A percentile compares a stretch with the other conserved stretches of the same genome.
These are phyloP conservation scores for Lypha dubia DNA, from an alignment of 2,888 invertebrate species.

Conservation along the genomic window DNA sequence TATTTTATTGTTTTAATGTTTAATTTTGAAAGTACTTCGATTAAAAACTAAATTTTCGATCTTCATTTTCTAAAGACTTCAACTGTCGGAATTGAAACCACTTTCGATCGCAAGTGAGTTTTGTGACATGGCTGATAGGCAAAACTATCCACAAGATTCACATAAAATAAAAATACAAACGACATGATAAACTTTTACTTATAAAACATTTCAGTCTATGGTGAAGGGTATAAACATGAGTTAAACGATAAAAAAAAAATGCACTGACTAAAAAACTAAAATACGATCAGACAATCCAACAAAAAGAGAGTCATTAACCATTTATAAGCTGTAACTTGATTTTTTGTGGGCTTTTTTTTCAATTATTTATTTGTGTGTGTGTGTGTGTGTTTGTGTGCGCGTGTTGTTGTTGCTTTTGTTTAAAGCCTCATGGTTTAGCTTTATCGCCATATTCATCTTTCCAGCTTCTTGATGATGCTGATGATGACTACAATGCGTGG, in stretches of 20 bases:
- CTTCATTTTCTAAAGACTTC: too few relatives aligned
- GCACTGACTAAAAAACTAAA: background rate
- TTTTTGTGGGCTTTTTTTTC: slow-evolving; percentile 34
- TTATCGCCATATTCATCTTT: slow-evolving; percentile 56
- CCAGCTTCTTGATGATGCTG: slow-evolving; percentile 44
- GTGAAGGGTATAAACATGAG: background rate
- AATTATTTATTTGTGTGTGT: slow-evolving; percentile 21
- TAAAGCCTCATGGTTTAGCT: slow-evolving; percentile 47
- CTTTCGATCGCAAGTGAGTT: too few relatives aligned
- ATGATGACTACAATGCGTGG: slow-evolving; percentile 68
- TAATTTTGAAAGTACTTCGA: too few relatives aligned
- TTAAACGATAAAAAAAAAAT: background rate
- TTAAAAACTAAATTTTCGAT: too few relatives aligned
- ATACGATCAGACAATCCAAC: slow-evolving; percentile 27
- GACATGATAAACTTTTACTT: too few relatives aligned
- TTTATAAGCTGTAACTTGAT: slow-evolving; percentile 42
- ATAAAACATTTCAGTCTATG: background rate
- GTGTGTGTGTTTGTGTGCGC: too few relatives aligned
- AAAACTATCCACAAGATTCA: too few relatives aligned
- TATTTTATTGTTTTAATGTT: too few relatives aligned
- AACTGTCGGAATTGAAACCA: too few relatives aligned
- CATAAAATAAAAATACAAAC: too few relatives aligned
- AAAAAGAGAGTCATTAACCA: slow-evolving; percentile 55
- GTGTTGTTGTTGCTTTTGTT: too few relatives aligned
- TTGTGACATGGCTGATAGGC: too few relatives aligned